Conservation (phyloP, 2,113 vertebrate genomes). For the Cinclus mexicanus region DNA sequence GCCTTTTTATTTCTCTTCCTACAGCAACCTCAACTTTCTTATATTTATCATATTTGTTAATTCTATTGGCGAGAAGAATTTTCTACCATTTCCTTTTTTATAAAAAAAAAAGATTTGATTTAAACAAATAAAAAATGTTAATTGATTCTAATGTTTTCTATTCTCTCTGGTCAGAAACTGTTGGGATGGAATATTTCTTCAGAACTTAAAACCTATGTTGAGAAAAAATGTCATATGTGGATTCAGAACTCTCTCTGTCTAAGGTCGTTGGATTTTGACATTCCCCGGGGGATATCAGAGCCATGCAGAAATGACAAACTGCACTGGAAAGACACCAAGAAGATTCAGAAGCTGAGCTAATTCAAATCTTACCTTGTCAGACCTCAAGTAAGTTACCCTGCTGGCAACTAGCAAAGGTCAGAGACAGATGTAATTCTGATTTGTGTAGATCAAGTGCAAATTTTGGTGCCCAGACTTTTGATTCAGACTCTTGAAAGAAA, state of each 20-base stretch:
- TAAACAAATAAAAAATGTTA: background rate
- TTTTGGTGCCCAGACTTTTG: background rate
- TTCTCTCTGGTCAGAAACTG: background rate
- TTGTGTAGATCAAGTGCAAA: background rate
- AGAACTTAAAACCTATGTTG: background rate
- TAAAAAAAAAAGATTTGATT: background rate
- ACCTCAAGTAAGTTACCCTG: background rate
- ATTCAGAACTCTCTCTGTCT: background rate
- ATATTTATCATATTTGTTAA: background rate
- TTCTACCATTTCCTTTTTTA: background rate
- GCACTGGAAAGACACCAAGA: background rate
- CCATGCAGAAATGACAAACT: background rate
- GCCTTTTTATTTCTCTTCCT: background rate
- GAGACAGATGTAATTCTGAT: background rate
- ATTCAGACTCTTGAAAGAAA: background rate
- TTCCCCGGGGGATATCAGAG: background rate
- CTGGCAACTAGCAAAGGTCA: background rate
- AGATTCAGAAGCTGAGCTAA: background rate
- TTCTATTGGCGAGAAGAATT: background rate
- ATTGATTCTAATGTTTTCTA: background rate
- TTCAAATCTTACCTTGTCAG: background rate
- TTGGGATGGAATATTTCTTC: background rate
- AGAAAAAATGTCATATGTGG: background rate
- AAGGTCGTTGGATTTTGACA: background rate
- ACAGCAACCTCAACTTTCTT: background rate